These are phyloP conservation scores for Coluber constrictor DNA, from an alignment of 2,797 vertebrate genomes.

Conservation along the genomic window DNA sequence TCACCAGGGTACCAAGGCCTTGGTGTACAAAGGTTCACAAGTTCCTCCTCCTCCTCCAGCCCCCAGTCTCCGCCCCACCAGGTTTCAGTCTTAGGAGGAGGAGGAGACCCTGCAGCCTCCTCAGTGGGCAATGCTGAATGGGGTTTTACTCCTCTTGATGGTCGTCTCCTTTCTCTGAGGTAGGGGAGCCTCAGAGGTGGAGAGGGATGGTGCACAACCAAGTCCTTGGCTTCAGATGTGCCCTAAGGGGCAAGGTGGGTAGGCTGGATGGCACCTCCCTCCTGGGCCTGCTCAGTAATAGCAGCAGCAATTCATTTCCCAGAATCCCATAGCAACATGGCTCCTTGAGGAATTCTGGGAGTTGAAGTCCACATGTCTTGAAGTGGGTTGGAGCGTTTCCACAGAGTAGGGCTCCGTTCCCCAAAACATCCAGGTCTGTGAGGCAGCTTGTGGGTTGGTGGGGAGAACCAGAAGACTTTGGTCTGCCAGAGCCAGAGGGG, in stretches of 20 bases:
- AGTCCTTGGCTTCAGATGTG: neutral
- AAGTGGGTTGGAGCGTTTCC: neutral
- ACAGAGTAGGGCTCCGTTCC: fast-evolving
- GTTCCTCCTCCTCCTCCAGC: neutral
- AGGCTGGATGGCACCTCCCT: neutral
- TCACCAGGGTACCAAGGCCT: neutral
- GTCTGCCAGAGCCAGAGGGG: neutral
- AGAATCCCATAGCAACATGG: neutral
- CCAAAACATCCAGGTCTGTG: neutral
- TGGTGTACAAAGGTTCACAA: neutral
- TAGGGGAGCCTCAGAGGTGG: neutral
- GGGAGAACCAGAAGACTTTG: neutral
- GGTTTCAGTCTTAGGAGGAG: neutral
- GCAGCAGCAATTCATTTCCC: neutral
- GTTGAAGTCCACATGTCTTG: neutral
- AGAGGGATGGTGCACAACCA: neutral
- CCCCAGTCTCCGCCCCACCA: neutral
- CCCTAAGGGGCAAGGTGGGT: neutral
- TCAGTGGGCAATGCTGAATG: neutral
- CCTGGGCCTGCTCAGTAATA: neutral
- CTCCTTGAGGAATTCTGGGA: neutral
- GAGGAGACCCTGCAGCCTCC: neutral
- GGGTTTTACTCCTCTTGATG: neutral
- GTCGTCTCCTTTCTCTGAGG: neutral
- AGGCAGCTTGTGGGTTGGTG: neutral